A percentile compares a stretch with the other conserved stretches of the same genome.
These are phyloP conservation scores for Microctonus brassicae DNA, from an alignment of 2,888 invertebrate species.

Conservation along the genomic window DNA sequence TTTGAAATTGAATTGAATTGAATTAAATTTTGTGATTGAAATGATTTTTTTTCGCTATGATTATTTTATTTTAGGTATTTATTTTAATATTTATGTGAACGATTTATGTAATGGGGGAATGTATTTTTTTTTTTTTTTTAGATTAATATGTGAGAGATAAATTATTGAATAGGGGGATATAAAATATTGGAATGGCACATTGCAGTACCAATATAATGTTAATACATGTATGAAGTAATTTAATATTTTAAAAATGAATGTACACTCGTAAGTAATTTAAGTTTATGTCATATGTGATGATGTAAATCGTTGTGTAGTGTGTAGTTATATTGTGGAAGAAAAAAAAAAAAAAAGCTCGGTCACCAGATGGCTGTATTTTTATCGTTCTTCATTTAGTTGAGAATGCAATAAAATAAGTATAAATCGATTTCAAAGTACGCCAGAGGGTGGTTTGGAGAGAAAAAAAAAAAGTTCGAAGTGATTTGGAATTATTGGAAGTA, in stretches of 20 bases:
- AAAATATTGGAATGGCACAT: no score
- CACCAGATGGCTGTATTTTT: conserved; percentile 6
- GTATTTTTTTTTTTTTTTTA: not conserved
- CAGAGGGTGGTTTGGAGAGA: conserved; percentile 13
- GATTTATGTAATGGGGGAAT: no score
- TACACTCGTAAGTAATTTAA: no score
- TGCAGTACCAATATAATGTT: no score
- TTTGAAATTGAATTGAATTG: not conserved
- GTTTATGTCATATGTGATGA: no score
- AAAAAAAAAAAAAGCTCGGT: not conserved
- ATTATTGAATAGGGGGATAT: no score
- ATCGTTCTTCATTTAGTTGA: conserved; percentile 20
- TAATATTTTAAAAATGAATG: no score
- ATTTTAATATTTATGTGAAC: not conserved
- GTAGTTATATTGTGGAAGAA: not conserved
- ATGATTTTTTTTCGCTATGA: not conserved
- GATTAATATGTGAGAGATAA: no score
- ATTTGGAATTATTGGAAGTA: conserved; percentile 27
- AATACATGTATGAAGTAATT: no score
- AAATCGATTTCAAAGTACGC: conserved; percentile 23
- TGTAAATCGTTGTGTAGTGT: no score
- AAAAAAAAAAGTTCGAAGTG: conserved; percentile 26
- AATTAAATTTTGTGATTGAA: not conserved
- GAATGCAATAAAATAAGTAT: conserved; percentile 21
- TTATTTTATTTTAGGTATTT: not conserved